Evolutionary conservation across 1,140 invertebrate species (phyloP).

Genomic region (Caenorhabditis elegans): DNA sequence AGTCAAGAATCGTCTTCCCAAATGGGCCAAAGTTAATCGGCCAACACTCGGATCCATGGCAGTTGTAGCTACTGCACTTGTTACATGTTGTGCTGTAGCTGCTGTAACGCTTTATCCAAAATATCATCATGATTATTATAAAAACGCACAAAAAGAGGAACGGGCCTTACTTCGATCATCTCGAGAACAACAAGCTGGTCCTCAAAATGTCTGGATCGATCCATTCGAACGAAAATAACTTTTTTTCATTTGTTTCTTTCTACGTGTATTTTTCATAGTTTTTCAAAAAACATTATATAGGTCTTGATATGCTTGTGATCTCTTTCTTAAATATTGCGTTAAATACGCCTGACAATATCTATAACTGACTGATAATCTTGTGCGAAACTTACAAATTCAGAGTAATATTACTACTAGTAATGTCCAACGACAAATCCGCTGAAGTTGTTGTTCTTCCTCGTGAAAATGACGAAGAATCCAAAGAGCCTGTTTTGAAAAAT

Average conservation of each 20-base stretch:
- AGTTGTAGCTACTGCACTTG: constrained; percentile 38
- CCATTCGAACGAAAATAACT: constrained; percentile 47
- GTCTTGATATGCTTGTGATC: too few species aligned
- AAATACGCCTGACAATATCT: too few species aligned
- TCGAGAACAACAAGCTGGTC: constrained; percentile 41
- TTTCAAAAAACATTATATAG: too few species aligned
- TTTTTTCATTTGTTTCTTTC: background rate
- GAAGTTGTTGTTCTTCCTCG: background rate
- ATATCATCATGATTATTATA: constrained; percentile 45
- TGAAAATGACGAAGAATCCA: background rate
- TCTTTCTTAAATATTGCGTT: too few species aligned
- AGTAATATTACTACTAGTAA: too few species aligned
- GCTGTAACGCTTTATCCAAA: constrained; percentile 46
- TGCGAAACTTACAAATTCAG: too few species aligned
- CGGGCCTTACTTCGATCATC: constrained; percentile 38
- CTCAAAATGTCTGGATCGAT: constrained; percentile 45
- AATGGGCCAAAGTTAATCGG: background rate
- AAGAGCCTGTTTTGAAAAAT: constrained; percentile 26
- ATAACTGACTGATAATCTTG: too few species aligned
- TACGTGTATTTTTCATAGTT: background rate
- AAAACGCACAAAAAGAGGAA: constrained; percentile 42
- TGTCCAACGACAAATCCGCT: background rate
- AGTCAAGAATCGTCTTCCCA: constrained; percentile 22
- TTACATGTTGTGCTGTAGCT: constrained; percentile 43
- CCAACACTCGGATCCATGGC: constrained; percentile 45